Evolutionary conservation across 2,888 invertebrate species (phyloP).

Genomic region (Sesia bembeciformis): DNA sequence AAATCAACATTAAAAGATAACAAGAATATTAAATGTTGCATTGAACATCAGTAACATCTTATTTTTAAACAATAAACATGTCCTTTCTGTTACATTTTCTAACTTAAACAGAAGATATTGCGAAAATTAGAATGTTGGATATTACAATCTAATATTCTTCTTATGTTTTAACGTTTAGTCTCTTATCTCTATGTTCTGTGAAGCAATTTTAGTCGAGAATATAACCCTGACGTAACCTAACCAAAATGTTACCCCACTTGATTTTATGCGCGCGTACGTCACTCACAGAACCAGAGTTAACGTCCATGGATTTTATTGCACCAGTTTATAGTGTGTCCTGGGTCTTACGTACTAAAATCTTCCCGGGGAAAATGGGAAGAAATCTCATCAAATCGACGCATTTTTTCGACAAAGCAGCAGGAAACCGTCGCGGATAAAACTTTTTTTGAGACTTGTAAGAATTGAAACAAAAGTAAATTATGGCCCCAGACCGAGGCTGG

Average conservation of each 20-base stretch:
- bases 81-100: too few species aligned
- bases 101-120: too few species aligned
- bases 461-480: conserved; percentile 72
- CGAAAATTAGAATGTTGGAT: too few species aligned
- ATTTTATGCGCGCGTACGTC: background rate
- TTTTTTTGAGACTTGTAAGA: conserved; percentile 49
- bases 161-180: too few species aligned
- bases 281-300: background rate
- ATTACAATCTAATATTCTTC: too few species aligned
- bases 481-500: conserved; percentile 24
- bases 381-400: conserved; percentile 29
- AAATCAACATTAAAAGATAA: too few species aligned
- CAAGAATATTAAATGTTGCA: too few species aligned
- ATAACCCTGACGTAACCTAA: background rate
- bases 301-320: background rate
- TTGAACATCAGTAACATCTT: too few species aligned
- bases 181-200: too few species aligned
- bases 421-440: conserved; percentile 47
- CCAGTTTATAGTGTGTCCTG: background rate
- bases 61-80: too few species aligned
- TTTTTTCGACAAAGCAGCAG: conserved; percentile 20
- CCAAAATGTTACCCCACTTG: background rate
- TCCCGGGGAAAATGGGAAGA: conserved; percentile 19
- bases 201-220: background rate
- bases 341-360: conserved; percentile 9